Base-by-base conservation (phyloP, 2,113 vertebrate species). In the Alligator sinensis region DNA sequence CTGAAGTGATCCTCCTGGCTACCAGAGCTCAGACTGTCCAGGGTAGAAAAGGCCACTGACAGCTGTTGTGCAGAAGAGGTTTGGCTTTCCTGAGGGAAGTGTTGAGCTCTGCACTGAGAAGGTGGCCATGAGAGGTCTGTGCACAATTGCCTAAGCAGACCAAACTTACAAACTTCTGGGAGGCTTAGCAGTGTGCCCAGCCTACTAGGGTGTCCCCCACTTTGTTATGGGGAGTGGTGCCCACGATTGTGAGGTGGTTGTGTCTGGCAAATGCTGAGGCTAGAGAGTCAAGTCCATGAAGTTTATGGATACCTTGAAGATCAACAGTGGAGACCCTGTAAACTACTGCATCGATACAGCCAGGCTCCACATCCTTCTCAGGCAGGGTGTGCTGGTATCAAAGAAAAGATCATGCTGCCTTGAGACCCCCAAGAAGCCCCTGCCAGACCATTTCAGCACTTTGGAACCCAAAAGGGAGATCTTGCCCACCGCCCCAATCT, bases 271-370 rank as follows among this genome's bases (percentile, higher is more conserved):
- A 70, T 99, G 99, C 80, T 95, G 99, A 82, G 99, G 99, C 60
- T 99, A 99, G 98, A 98, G 99, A 70, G 99, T 99, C 92, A 99
- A 99, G 66, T 99, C 99, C 98, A 99, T 99, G 99, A 99, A 99
- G 96, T 99, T 99, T 19, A 99, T 99, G 96, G 99, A 99, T 9
- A 99, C 99, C 16, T 94, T 99, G 98, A 99, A 99, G 99, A 99
- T 99, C 98, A 99, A 99, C 98, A 99, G 99, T 0, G 99, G 99
- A 88, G 99, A 99, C 97, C 99, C 99, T 0, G 99, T 99, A 88
- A 99, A 99, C 97, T 99, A 99, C 98, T 99, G 99, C 0, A 99
- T 99, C 0, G 99, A 99, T 96, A 99, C 99, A 2, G 99, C 99
- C 0, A 99, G 99, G 93, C 99, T 99, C 87, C 99, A 99, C 3